Base-by-base conservation (phyloP, 2,888 invertebrate genomes). In the Acleris laterana region DNA sequence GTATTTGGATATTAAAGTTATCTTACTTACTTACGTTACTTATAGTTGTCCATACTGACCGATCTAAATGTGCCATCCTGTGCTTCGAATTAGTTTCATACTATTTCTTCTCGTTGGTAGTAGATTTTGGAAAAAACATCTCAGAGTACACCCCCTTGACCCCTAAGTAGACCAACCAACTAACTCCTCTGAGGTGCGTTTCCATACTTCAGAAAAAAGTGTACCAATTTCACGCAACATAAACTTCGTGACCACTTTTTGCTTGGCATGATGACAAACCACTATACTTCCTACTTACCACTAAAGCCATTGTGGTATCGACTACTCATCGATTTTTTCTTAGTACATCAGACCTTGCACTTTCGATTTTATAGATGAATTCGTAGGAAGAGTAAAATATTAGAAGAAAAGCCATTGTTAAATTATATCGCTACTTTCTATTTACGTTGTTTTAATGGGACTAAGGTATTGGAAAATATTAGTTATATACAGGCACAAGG, bases 201-300 rank as follows among this genome's bases (percentile, higher is more conserved):
- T 66, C 44, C 63, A 67, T 72, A 71, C 74, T 62, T 69, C 52
- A 68, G 69, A 75, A 79, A 79, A 75, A 76, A 75, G 77, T 76
- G 79, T 79, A 80, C 78, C 83, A 91, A 93, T 93, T 93, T 93
- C 91, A 92, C 92, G 92, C 89, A 87, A 84, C 85, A 82, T 82
- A 87, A 88, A 88, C 87, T 87, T 78, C 82, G 87, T 84, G 88
- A 86, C 81, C 80, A 73, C 67, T 89, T 91, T 91, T 90, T 90
- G 83, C 75, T 74, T 83, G 77, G 86, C 88, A 87, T 88, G 87
- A 89, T 88, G 87, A 84, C 88, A 84, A 85, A 86, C 72, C 67
- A 68, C 82, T 80, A 85, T 87, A 66, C 66, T 90, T 89, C 89
- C 89, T 90, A 81, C 83, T 90, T 90, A 81, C 83, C 89, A 72